Evolutionary conservation across 2,113 vertebrate species (phyloP), one percentile per base, ranked within the genome.

Genomic region (Antechinus stuartii): DNA sequence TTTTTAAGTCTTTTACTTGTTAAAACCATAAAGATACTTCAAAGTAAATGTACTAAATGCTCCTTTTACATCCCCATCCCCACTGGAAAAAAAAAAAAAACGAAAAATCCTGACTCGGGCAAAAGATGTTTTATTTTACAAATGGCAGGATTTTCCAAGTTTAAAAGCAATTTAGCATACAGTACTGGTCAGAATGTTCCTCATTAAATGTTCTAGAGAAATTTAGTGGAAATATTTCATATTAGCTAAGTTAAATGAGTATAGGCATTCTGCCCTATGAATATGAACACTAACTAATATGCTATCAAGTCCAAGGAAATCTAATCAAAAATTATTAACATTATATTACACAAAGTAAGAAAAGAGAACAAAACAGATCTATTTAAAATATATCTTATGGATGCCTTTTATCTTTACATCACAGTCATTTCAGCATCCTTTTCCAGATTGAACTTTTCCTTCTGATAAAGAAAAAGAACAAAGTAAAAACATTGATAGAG

Each of bases 41-140:
- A 97, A 93, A 92, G 97, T 96, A 97, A 97, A 95, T 84, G 10
- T 2, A 91, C 97, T 96, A 97, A 97, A 95, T 68, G 8, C 2
- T 90, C 55, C 53, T 96, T 97, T 95, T 89, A 92, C 95, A 89
- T 53, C 52, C 49, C 92, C 90, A 76, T 0, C 55, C 35, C 55
- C 35, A 11, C 24, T 10, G 46, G 19, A 12, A 12, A 4, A 35
- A 91, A 12, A 4, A 35, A 91, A 46, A 30, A n/a, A 27, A 8
- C n/a, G n/a, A 93, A 84, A 91, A 84, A 0, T 46, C 16, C 46
- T 93, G 93, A 68, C 49, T 92, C 26, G 35, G 55, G 61, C 35
- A 96, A 95, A 96, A 97, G 54, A 94, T 0, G 3, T 61, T 96
- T 91, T 54, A 52, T 90, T 95, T 53, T 76, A n/a, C 92, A 96